Evolutionary conservation across 2,888 invertebrate species (phyloP), one percentile per base, ranked within the genome.

Genomic region (Geotrupes spiniger): DNA sequence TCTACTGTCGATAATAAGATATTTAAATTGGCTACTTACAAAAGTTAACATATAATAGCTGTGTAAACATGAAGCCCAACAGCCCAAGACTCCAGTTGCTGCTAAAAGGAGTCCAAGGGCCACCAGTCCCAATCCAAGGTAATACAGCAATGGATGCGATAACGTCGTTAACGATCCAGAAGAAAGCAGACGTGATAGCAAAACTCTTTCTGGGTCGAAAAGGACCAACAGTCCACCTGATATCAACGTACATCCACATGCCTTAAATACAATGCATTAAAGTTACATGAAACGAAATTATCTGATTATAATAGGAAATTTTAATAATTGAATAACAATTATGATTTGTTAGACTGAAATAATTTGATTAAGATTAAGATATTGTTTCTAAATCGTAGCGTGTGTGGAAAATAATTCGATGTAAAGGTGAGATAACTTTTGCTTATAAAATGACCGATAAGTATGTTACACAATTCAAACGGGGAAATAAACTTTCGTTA

Each of bases 41-140:
- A 83, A 69, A 43, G 81, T 81, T n/a, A 89, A 75, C 54, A 87
- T 80, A 58, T 82, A 82, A 63, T 85, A 87, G 61, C 84, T 87
- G 56, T 85, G 83, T 60, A 87, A 76, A 62, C 87, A 88, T 1
- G 86, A 83, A 1, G 88, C 88, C 89, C 89, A 90, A 69, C 87
- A 90, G 38, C 90, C 90, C 12, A 89, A 71, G 36, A 89, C 81
- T 2, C 87, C 83, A 1, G 83, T 79, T 4, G 83, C 75, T 43
- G 86, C 81, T 41, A 87, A 79, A 26, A 82, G 70, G 43, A 89
- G 76, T 1, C 90, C 90, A 0, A 85, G 76, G 0, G 78, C 76
- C n/a, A 87, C 78, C 40, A 87, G 69, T 1, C 82, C 84, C 39
- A 90, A 76, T 0, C 88, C 83, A 4, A 87, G 75, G 65, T 90